Percentiles rank a stretch among this genome's conserved stretches.
These are phyloP conservation scores for Dolichotis patagonum DNA, from an alignment of 2,113 vertebrate genomes.

Conservation along the genomic window DNA sequence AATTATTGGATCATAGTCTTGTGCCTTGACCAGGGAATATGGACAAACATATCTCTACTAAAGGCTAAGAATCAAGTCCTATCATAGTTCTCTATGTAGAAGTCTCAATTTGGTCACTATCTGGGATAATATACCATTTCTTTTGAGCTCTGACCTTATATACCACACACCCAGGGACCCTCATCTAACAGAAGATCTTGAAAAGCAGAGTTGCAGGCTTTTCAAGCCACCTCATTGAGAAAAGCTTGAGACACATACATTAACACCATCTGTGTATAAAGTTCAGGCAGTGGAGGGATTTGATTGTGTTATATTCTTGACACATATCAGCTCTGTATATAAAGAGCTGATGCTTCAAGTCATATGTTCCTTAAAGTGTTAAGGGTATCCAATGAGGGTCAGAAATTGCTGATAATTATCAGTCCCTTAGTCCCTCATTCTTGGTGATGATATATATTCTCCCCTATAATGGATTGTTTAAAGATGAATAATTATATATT, in stretches of 20 bases:
- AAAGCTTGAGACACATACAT: neutral
- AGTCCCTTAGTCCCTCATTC: neutral
- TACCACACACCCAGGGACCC: neutral
- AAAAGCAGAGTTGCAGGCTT: neutral
- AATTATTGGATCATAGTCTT: neutral
- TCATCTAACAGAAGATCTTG: conserved; percentile 19
- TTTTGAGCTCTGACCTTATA: neutral
- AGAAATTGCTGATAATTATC: neutral
- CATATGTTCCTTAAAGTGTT: conserved; percentile 26
- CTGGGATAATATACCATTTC: neutral
- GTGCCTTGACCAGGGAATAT: neutral
- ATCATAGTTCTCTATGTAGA: neutral
- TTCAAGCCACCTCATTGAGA: conserved; percentile 15
- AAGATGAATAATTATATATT: conserved; percentile 16
- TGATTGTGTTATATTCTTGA: conserved; percentile 24
- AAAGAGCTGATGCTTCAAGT: conserved; percentile 27
- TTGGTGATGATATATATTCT: neutral
- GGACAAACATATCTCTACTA: neutral
- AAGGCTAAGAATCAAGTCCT: neutral
- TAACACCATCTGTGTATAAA: conserved; percentile 4
- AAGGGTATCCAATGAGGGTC: neutral
- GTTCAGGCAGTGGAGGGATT: neutral
- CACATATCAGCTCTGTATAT: conserved; percentile 16
- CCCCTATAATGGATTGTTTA: neutral
- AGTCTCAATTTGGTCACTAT: neutral